A percentile compares a stretch with the other conserved stretches of the same genome.
Evolutionary conservation across 2,113 vertebrate species (phyloP).

Genomic region (Hyaena hyaena): DNA sequence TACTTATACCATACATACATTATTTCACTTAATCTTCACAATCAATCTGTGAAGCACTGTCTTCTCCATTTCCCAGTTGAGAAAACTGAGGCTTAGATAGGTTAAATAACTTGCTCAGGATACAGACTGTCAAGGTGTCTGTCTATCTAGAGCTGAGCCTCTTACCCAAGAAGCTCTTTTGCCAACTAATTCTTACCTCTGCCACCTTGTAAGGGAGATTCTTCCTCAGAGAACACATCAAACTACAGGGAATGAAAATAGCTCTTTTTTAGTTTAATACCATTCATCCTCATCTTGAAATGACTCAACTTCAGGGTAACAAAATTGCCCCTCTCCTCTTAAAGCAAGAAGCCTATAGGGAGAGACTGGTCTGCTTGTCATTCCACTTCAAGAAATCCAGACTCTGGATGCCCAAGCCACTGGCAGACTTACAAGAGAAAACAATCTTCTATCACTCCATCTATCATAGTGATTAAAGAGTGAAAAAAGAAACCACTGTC

Average conservation of each 20-base stretch:
- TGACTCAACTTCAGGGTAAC: constrained; percentile 34
- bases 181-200: not conserved
- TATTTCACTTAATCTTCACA: not conserved
- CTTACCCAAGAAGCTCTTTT: not conserved
- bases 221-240: constrained; percentile 1
- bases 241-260: not conserved
- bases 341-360: constrained; percentile 15
- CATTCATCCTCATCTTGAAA: not conserved
- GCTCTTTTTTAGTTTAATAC: not conserved
- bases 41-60: not conserved
- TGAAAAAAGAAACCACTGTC: constrained; percentile 38
- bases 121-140: not conserved
- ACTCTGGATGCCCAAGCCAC: not conserved
- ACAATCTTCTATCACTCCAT: not conserved
- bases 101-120: not conserved
- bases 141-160: not conserved
- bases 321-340: not conserved
- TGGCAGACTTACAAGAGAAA: not conserved
- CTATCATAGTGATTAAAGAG: not conserved
- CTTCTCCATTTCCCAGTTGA: not conserved
- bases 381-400: not conserved
- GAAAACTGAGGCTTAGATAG: not conserved
- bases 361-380: not conserved
- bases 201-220: not conserved
- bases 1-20: not conserved